Conservation (phyloP, 1,140 invertebrate genomes). For the Potamilus streckersoni region DNA sequence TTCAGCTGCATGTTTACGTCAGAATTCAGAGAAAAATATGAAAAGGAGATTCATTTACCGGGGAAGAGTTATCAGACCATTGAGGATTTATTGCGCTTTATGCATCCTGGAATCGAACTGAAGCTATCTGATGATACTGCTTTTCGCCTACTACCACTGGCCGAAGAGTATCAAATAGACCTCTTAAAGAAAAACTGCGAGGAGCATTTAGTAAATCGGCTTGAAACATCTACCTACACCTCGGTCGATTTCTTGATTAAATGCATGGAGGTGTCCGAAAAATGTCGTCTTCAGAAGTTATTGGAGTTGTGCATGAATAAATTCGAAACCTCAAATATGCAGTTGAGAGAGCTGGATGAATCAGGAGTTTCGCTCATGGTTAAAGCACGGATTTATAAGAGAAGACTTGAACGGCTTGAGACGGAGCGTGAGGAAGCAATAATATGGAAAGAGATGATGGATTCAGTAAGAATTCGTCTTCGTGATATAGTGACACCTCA, state of each 20-base stretch:
- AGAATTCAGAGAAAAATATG: conserved; percentile 15
- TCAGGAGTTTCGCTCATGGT: conserved; percentile 1
- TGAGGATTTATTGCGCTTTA: conserved; percentile 14
- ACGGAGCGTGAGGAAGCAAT: conserved; percentile 5
- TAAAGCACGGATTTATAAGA: conserved; percentile 13
- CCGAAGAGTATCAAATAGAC: conserved; percentile 19
- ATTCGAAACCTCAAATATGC: conserved; percentile 5
- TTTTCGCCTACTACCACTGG: conserved; percentile 10
- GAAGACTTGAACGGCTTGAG: conserved; percentile 7
- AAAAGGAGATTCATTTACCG: conserved; percentile 18
- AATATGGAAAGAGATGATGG: conserved; percentile 2
- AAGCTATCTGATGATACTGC: conserved; percentile 10
- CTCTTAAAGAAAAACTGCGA: conserved; percentile 20
- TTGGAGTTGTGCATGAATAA: background rate
- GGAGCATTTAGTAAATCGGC: background rate
- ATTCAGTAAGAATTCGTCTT: conserved; percentile 16
- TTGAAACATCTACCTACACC: background rate
- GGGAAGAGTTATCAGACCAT: conserved; percentile 11
- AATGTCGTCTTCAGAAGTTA: background rate
- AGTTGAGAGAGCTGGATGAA: conserved; percentile 15
- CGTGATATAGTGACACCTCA: conserved; percentile 18
- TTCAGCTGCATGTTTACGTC: conserved; percentile 27
- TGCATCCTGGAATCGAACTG: conserved; percentile 21
- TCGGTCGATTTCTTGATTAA: conserved; percentile 5
- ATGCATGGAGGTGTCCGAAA: conserved; percentile 15